Base-by-base conservation (phyloP, 2,113 vertebrate species). In the Columba livia region DNA sequence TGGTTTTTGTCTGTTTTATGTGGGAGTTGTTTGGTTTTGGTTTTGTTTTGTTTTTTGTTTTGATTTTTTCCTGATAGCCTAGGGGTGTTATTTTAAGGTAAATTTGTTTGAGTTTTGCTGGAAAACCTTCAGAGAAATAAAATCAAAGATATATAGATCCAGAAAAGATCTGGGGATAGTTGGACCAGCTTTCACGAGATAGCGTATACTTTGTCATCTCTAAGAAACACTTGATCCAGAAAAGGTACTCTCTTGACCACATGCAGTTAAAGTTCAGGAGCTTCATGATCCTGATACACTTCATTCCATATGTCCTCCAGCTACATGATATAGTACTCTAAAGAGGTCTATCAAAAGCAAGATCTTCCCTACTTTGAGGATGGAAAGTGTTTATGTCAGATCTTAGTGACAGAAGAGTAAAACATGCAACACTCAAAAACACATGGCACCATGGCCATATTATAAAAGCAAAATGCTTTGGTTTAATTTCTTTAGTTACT, bases 371-470 rank as follows among this genome's bases (percentile, higher is more conserved):
- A 12, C 2, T 79, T 40, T 12, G 4, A 40, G 8, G 10, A 80
- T 4, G 4, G 10, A 24, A 69, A 88, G 36, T 14, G 6, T 69
- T 85, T 24, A 14, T 21, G 9, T 70, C 11, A 73, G 28, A 40
- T 34, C 6, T 48, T 51, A 47, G 15, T 15, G 12, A 14, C 36
- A 15, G 25, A 53, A 65, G 7, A 82, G 31, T 62, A 53, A 89
- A 58, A 2, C 3, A 15, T 10, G 9, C 34, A 29, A 47, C 29
- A 40, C 12, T 2, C 6, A 44, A 34, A 54, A 7, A 32, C 0
- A 0, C 5, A 14, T 7, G 13, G 2, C 9, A 48, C 2, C 6
- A 19, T 11, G 4, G 4, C 2, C 8, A 24, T 25, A 38, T 29
- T 71, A 54, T 9, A 51, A 69, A 88, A 85, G 0, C 1, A 40